phyloP scores from a whole-genome alignment of 2,888 invertebrate species.

The Rhyacophila evoluta region DNA sequence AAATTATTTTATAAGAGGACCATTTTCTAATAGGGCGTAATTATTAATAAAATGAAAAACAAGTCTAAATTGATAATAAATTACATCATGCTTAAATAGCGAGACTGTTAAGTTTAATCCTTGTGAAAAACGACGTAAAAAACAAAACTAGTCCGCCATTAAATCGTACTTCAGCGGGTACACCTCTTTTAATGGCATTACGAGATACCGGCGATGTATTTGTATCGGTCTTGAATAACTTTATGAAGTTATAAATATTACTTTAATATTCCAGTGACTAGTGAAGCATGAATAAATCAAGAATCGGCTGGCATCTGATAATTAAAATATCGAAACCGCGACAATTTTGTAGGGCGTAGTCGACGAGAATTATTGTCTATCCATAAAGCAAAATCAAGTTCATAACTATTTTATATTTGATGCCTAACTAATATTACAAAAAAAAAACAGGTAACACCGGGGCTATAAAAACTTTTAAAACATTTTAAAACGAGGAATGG shows the following conservation, averaged over 20 bases:
- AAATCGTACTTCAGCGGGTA: background rate
- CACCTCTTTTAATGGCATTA: too few species aligned
- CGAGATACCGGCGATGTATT: too few species aligned
- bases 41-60: background rate
- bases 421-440: background rate
- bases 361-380: background rate
- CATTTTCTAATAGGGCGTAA: background rate
- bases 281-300: slow-evolving; percentile 1
- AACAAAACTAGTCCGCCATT: background rate
- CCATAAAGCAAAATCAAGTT: background rate
- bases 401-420: background rate
- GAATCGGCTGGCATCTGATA: background rate
- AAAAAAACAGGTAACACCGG: background rate
- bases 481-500: background rate
- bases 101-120: background rate
- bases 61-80: background rate
- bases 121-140: background rate
- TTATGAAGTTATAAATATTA: slow-evolving; percentile 1
- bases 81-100: background rate
- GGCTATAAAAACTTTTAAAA: background rate
- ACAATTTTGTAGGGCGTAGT: slow-evolving; percentile 17
- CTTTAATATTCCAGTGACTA: background rate
- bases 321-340: slow-evolving; percentile 26
- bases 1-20: background rate
- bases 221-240: background rate